Evolutionary conservation across 2,797 vertebrate species (phyloP), one percentile per base, ranked within the genome.

Genomic region (Emys orbicularis): DNA sequence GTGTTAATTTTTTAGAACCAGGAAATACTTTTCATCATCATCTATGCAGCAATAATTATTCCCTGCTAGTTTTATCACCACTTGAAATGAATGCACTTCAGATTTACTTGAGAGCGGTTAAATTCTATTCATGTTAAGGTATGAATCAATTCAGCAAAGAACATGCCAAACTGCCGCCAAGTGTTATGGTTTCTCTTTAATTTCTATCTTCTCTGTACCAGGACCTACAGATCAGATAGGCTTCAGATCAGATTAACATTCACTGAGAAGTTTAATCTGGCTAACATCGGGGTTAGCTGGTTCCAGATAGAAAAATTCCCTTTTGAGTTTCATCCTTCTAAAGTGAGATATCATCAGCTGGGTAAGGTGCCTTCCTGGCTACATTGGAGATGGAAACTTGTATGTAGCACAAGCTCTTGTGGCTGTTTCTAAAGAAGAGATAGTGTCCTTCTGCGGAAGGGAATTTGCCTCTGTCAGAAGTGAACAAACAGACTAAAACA

Each of bases 361-460:
- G 18, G 13, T 5, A 77, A 47, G 74, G 52, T 86, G 68, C 81
- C 44, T 50, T 81, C 82, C 74, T 61, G 96, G 82, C 65, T 81
- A 96, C 7, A 6, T 13, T 8, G 52, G 89, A 87, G 84, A 74
- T 4, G 74, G 79, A 86, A 86, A 76, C 41, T 6, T 12, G 12
- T 12, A 4, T 34, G n/a, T 19, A 83, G 7, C 57, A 86, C 41
- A 90, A 93, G n/a, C 84, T 90, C 65, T 93, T 81, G 89, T 11
- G 3, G 61, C 53, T 87, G 41, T 52, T 83, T 89, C 56, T 59
- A 81, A 53, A 85, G 83, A 12, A 13, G 31, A 31, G 12, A 23
- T 10, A 49, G 6, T 87, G 80, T 91, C 84, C 82, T 96, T 93
- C 83, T 88, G 90, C 25, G 85, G 92, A 88, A 96, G 87, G 49